phyloP scores from a whole-genome alignment of 2,113 vertebrate species.

The Paracanthobrama guichenoti region DNA sequence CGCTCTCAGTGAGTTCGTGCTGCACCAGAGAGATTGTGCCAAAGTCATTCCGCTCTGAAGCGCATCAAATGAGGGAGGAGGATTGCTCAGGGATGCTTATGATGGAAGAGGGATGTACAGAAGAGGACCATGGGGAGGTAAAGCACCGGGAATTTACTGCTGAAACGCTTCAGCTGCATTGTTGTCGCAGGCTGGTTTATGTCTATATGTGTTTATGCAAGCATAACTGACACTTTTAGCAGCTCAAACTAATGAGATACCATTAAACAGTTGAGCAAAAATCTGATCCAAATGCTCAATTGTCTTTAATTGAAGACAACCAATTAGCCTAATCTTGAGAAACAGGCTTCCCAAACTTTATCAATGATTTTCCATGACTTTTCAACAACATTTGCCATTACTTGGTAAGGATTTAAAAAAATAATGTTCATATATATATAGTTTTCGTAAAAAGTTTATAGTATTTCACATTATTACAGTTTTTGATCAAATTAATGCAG shows the following conservation, averaged over 20 bases:
- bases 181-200: neutral
- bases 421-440: neutral
- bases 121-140: neutral
- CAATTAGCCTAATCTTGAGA: neutral
- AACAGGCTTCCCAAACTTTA: neutral
- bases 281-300: neutral
- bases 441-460: no score
- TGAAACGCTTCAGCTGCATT: neutral
- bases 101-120: conserved; percentile 10
- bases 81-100: conserved; percentile 32
- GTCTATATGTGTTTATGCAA: conserved; percentile 13
- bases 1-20: neutral
- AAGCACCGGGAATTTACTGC: neutral
- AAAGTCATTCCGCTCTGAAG: conserved; percentile 33
- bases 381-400: neutral
- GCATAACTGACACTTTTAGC: neutral
- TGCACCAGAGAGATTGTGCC: conserved; percentile 35
- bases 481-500: no score
- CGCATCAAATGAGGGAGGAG: conserved; percentile 13
- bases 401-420: neutral
- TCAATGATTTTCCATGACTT: neutral
- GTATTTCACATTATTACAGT: no score
- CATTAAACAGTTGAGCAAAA: neutral
- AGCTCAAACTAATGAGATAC: neutral
- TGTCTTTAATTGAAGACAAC: neutral